Evolutionary conservation across 2,797 vertebrate genomes (phyloP), one percentile per base, ranked within the genome.

Genomic region (Arremon aurantiirostris): DNA sequence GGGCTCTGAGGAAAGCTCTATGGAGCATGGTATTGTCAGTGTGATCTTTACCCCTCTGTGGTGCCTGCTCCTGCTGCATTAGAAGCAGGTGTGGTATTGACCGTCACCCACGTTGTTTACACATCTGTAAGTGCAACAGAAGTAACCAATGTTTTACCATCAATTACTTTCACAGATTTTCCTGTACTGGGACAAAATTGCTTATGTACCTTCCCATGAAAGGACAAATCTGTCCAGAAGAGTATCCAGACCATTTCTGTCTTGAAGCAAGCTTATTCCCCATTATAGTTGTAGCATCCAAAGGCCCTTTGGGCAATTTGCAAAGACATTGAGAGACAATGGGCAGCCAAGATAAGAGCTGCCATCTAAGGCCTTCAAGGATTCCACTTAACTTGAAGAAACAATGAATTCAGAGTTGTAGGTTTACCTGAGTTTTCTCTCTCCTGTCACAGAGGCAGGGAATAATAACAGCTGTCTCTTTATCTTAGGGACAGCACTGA

Each of bases 81-180:
- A n/a, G 41, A 72, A 70, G 57, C 42, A 64, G 20, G 6, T 52
- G 50, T 52, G 64, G 23, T 56, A 26, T 78, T 64, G 44, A 56
- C 44, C 55, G 27, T 50, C 3, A 2, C 19, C 34, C 2, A 0
- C 3, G 0, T 60, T 44, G 15, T 61, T 60, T 60, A 9, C 47
- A n/a, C 8, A 30, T 77, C 44, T 75, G 17, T 69, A 73, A 87
- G 63, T 6, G 21, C 56, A 63, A 30, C 23, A 59, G 4, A 82
- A 90, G 26, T 64, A 61, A 59, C 44, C 2, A 1, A 3, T 28
- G 8, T 80, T 91, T 80, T 72, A 81, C 30, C 9, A 42, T n/a
- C 21, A 75, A 1, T 26, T 57, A 2, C 37, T 77, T 65, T n/a
- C 4, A 8, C 41, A 23, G n/a, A 21, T 93, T 83, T 84, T 93